These are phyloP conservation scores for Nesidiocoris tenuis DNA, from an alignment of 2,888 invertebrate species.

Conservation along the genomic window DNA sequence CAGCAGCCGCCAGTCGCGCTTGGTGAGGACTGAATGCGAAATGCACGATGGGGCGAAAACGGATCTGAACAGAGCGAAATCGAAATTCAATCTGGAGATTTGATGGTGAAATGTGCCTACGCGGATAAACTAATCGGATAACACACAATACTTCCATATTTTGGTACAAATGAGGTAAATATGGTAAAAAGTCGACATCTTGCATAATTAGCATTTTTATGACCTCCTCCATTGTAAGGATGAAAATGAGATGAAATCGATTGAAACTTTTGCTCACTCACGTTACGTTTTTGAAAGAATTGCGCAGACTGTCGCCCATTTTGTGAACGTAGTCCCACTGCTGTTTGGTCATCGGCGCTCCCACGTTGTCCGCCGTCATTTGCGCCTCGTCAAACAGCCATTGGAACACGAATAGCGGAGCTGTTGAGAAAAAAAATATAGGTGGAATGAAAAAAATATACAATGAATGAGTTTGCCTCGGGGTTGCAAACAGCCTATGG, in stretches of 20 bases:
- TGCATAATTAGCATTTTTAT: no score
- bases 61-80: conserved; percentile 60
- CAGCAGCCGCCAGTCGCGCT: conserved; percentile 82
- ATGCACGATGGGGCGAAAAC: conserved; percentile 92
- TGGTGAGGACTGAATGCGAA: conserved; percentile 84
- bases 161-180: no score
- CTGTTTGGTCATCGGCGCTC: conserved; percentile 80
- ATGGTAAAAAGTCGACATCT: no score
- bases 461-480: no score
- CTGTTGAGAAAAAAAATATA: conserved; percentile 56
- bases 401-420: conserved; percentile 90
- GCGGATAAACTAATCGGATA: no score
- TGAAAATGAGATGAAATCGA: no score
- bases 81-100: no score
- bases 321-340: conserved; percentile 94
- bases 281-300: conserved; percentile 79
- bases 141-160: no score
- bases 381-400: conserved; percentile 95
- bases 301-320: conserved; percentile 80
- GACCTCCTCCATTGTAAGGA: no score
- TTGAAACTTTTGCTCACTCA: no score
- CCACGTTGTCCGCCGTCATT: conserved; percentile 88
- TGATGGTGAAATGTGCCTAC: no score
- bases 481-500: no score
- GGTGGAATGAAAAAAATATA: not conserved